phyloP scores from a whole-genome alignment of 2,888 invertebrate species.

The Lymantria dispar region DNA sequence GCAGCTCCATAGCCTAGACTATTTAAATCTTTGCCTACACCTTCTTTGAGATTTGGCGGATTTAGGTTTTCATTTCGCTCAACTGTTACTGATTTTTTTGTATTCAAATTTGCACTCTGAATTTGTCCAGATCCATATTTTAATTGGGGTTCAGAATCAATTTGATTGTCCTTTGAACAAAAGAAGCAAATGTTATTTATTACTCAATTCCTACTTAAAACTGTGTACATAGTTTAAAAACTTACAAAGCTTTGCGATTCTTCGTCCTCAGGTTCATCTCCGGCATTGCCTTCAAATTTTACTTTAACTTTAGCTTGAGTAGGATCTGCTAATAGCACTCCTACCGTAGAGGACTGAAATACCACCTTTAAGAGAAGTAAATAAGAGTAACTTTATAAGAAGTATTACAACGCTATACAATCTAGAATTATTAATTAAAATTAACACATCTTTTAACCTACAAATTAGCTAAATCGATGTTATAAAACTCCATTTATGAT shows the following conservation, averaged over 20 bases:
- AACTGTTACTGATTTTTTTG: constrained; percentile 11
- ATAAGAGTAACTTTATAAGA: background rate
- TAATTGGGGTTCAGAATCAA: constrained; percentile 43
- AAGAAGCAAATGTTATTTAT: background rate
- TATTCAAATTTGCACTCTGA: constrained; percentile 25
- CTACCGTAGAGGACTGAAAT: constrained; percentile 86
- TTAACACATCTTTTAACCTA: too few relatives aligned
- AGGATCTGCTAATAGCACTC: constrained; percentile 86
- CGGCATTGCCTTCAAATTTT: constrained; percentile 66
- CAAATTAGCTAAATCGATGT: too few relatives aligned
- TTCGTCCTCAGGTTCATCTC: constrained; percentile 51
- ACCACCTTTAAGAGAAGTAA: constrained; percentile 77
- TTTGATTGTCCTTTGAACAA: constrained; percentile 38
- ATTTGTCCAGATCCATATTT: constrained; percentile 44
- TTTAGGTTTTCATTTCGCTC: constrained; percentile 36
- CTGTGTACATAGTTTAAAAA: background rate
- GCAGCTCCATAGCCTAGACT: constrained; percentile 82
- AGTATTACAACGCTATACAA: too few relatives aligned
- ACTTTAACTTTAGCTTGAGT: constrained; percentile 85
- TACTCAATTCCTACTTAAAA: background rate
- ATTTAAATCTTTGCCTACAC: constrained; percentile 70
- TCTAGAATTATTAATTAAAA: too few relatives aligned
- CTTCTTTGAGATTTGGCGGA: constrained; percentile 37
- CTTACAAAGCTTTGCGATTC: constrained; percentile 43
- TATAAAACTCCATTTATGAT: too few relatives aligned